Evolutionary conservation across 2,888 invertebrate genomes (phyloP).

Genomic region (Drosophila greeni): DNA sequence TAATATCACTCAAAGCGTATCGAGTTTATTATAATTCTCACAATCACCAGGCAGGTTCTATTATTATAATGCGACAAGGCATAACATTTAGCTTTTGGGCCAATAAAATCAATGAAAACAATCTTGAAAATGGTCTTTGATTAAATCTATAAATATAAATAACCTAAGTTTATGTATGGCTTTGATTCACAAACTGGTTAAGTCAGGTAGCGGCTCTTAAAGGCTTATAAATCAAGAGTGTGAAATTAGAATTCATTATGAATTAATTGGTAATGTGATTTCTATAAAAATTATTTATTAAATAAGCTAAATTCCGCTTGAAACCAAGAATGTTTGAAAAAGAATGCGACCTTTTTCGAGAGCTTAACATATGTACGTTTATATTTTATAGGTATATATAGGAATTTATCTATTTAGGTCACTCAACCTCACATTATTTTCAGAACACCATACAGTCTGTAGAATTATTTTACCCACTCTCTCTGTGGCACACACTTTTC

Average conservation of each 20-base stretch:
- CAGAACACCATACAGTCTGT: neutral
- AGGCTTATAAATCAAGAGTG: slow-evolving; percentile 4
- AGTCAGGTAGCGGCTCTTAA: neutral
- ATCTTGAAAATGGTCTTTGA: slow-evolving; percentile 20
- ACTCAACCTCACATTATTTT: neutral
- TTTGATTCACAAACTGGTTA: slow-evolving; percentile 10
- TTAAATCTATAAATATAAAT: slow-evolving; percentile 23
- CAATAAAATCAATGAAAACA: slow-evolving; percentile 28
- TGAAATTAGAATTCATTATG: neutral
- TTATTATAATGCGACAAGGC: slow-evolving; percentile 2
- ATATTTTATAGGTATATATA: neutral
- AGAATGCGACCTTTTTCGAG: neutral
- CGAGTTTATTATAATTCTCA: slow-evolving; percentile 18
- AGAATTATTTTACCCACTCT: too few species aligned
- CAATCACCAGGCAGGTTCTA: slow-evolving; percentile 15
- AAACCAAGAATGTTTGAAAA: neutral
- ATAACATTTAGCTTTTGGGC: slow-evolving; percentile 7
- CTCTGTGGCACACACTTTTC: neutral
- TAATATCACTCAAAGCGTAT: slow-evolving; percentile 13
- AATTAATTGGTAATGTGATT: slow-evolving; percentile 5
- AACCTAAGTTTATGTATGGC: neutral
- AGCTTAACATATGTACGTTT: neutral
- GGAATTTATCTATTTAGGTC: slow-evolving; percentile 1
- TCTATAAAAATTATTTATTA: neutral
- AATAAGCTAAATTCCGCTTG: neutral